Base-by-base conservation (phyloP, 2,888 invertebrate genomes). In the Harpalus rubripes region DNA sequence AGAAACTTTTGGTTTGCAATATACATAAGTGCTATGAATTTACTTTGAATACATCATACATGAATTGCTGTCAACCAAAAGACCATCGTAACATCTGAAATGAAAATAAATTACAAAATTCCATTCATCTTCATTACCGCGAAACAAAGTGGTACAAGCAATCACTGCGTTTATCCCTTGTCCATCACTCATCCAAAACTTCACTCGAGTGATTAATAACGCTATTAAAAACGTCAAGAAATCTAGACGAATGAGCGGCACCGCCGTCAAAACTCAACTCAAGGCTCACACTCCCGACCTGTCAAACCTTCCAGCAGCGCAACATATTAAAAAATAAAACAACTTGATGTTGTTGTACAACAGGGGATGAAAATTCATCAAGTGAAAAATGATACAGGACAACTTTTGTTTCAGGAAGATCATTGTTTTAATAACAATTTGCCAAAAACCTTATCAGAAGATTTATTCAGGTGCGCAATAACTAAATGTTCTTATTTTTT, bases 141-240 rank as follows among this genome's bases (percentile, higher is more conserved):
- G 68, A 68, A 68, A 68, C 68, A 68, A 68, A 68, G 68, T 68
- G 68, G 68, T 68, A 68, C 68, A 68, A 68, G 68, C 68, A 68
- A 68, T 68, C 68, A 68, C 39, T 68, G 68, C 68, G 68, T 68
- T 32, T 32, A 68, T 68, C 68, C 68, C 68, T 68, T 68, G 68
- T 68, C 68, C 68, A 68, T 68, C 68, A 68, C 15, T 68, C 68
- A 68, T 68, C 68, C 68, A 68, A n/a, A 68, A 68, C 68, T 68
- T 68, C 39, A 68, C 39, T 68, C 26, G 26, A 7, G 39, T 68
- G 68, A 68, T 68, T 68, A 68, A 68, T 68, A 68, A 68, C 68
- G 68, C 68, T 39, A 68, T 68, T 68, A 68, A 68, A 68, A 68
- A 68, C 41, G 68, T 68, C 68, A 68, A 68, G 68, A 68, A 68